Base-by-base conservation (phyloP, 2,113 vertebrate species). In the Grus americana region DNA sequence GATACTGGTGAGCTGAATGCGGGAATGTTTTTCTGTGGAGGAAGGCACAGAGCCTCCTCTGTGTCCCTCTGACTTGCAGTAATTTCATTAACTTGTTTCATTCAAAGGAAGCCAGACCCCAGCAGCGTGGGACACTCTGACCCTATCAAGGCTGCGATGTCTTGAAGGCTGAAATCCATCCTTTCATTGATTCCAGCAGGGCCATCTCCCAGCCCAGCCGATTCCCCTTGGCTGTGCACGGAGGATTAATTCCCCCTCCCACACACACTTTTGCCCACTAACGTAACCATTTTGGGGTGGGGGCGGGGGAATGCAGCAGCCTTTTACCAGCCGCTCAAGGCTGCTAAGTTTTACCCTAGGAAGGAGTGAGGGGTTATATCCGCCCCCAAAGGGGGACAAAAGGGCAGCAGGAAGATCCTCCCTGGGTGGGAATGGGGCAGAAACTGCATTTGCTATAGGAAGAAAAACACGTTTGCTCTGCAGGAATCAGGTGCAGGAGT, bases 121-220 rank as follows among this genome's bases (percentile, higher is more conserved):
- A 2, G 58, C 86, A 15, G 79, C 5, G 3, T 23, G 24, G 55
- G 49, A 14, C 34, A 7, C 5, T 0, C 6, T 21, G 74, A 30
- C 27, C 49, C 79, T 7, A 0, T 0, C 9, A 16, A 10, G n/a
- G 47, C 47, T 54, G 61, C 0, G 0, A 1, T 5, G 9, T 12
- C n/a, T 15, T 3, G 26, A 29, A 26, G 79, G 76, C 75, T 83
- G 91, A n/a, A 78, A 65, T 73, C 63, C 79, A 30, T 4, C 44
- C 70, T 54, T 34, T n/a, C 65, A 1, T 22, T 14, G 36, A 18
- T 21, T 74, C 82, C 78, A 62, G 66, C 74, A 40, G 78, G 55
- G n/a, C 11, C 18, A 5, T 5, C 34, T 50, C 80, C 49, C 72
- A 29, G 84, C 68, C 46, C 79, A 10, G 62, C 24, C 17, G 2